Percentiles rank a stretch among this genome's conserved stretches.
These are phyloP conservation scores for Melieria crassipennis DNA, from an alignment of 2,888 invertebrate species.

Conservation along the genomic window DNA sequence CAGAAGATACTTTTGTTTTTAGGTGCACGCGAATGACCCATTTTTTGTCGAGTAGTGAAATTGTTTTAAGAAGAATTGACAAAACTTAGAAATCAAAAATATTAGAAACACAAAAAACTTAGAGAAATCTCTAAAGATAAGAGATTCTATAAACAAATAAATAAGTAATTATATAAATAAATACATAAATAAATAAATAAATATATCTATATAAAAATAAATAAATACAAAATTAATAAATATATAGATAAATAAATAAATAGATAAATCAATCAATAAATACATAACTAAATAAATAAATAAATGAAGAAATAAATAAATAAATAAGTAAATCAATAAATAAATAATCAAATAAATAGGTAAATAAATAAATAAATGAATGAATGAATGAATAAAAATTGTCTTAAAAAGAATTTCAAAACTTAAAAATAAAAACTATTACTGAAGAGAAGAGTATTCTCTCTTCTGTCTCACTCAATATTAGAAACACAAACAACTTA, in stretches of 20 bases:
- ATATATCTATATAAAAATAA: too few species aligned
- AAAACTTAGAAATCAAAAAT: neutral
- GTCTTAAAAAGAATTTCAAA: neutral
- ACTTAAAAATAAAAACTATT: neutral
- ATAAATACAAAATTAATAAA: too few species aligned
- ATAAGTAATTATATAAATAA: neutral
- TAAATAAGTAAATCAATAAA: neutral
- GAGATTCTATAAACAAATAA: neutral
- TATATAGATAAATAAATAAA: neutral
- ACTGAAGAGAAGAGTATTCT: too few species aligned
- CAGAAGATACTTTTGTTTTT: too few species aligned
- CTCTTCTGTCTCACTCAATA: neutral
- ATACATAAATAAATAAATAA: slow-evolving; percentile 5
- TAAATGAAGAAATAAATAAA: neutral
- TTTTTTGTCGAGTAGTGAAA: too few species aligned
- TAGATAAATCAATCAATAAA: neutral
- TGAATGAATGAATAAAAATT: too few species aligned
- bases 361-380: neutral
- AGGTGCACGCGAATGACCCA: too few species aligned
- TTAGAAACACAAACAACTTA: neutral
- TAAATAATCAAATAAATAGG: slow-evolving; percentile 3
- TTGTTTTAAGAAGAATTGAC: neutral
- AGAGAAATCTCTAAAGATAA: neutral
- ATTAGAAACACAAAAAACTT: neutral
- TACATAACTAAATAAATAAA: neutral